Evolutionary conservation across 2,113 vertebrate species (phyloP), one percentile per base, ranked within the genome.

Genomic region (Marmota monax): DNA sequence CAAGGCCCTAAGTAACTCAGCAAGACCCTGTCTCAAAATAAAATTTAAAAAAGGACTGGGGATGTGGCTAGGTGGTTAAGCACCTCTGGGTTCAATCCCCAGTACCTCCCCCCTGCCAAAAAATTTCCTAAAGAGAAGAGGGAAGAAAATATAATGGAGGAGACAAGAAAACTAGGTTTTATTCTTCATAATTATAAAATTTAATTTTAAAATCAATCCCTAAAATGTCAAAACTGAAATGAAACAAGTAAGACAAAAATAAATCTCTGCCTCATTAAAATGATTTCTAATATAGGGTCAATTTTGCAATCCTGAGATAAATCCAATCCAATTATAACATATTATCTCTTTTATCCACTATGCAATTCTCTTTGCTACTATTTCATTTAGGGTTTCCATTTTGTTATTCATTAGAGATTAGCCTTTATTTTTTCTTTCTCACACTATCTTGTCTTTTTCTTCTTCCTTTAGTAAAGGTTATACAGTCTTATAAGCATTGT

Each of bases 221-320:
- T 45, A 90, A 79, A 84, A 90, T 37, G 14, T 80, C 1, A 85
- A 96, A 80, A 86, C n/a, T 73, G 32, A 96, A 93, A 80, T 34
- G 27, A 96, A 89, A 84, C 23, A 84, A 84, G 65, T 48, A 77
- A 84, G 77, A n/a, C 61, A 86, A 74, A 90, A 93, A 73, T 65
- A 2, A 72, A 45, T 56, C n/a, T 22, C 80, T 90, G 18, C 4
- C 13, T 13, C n/a, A 42, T 27, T 73, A 79, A 85, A 79, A 76
- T 5, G 3, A 48, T 73, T 73, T 73, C n/a, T 90, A 88, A 84
- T 63, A 53, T 80, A 72, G 42, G 51, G 2, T 42, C 51, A 79
- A 42, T 25, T n/a, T 80, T 91, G 34, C 14, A 29, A 85, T 79
- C 42, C 51, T 79, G 27, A 51, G 22, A 79, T 53, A 73, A 85